Evolutionary conservation across 2,113 vertebrate species (phyloP).

Genomic region (Cochlearius cochlearius): DNA sequence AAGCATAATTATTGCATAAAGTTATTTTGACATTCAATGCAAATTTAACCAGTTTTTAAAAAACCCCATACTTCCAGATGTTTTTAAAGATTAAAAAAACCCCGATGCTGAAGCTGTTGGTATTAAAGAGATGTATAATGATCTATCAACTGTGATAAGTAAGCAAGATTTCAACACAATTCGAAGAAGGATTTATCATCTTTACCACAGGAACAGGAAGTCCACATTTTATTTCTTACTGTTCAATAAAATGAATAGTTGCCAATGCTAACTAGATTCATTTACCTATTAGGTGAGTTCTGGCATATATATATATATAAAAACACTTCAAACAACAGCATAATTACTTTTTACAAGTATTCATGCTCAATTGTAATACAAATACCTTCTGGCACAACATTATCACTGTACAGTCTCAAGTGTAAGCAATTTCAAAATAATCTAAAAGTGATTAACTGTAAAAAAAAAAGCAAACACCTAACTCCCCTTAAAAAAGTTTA

Average conservation of each 20-base stretch:
- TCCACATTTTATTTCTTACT: neutral
- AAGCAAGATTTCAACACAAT: neutral
- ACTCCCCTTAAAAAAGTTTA: neutral
- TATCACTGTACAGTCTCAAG: neutral
- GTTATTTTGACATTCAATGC: neutral
- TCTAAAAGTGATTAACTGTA: neutral
- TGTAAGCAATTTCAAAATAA: neutral
- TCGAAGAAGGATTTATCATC: neutral
- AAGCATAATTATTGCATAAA: neutral
- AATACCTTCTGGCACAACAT: neutral
- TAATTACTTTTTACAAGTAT: neutral
- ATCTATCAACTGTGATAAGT: neutral
- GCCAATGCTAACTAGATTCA: neutral
- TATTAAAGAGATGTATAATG: neutral
- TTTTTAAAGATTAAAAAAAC: neutral
- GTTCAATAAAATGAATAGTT: neutral
- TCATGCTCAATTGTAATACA: neutral
- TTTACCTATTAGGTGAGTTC: neutral
- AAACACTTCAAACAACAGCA: neutral
- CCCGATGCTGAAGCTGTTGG: neutral
- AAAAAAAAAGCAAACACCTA: neutral
- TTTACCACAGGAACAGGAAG: neutral
- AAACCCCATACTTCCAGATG: neutral
- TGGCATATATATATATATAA: neutral
- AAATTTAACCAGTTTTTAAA: neutral